phyloP scores from a whole-genome alignment of 2,113 vertebrate species.

The Paracanthobrama guichenoti region DNA sequence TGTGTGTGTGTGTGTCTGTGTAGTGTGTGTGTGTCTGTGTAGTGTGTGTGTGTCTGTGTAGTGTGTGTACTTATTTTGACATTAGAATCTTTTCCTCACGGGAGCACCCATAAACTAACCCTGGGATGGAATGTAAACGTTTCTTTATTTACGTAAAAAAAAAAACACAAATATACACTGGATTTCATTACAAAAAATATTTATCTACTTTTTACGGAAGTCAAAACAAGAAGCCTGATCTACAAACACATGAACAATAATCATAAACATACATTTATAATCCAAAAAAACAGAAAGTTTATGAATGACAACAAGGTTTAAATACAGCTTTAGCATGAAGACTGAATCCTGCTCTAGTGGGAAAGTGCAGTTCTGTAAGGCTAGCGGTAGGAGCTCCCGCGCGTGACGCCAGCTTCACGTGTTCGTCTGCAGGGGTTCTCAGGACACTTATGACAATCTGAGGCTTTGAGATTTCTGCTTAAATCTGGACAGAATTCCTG shows the following conservation, averaged over 20 bases:
- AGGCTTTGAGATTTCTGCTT: not conserved
- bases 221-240: not conserved
- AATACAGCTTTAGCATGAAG: not conserved
- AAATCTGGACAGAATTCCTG: not conserved
- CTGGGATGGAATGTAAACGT: not conserved
- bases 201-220: not conserved
- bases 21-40: too few relatives aligned
- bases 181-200: conserved; percentile 22
- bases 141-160: not conserved
- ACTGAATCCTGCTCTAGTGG: not conserved
- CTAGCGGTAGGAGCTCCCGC: too few relatives aligned
- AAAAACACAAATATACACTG: not conserved
- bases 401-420: too few relatives aligned
- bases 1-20: too few relatives aligned
- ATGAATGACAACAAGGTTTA: not conserved
- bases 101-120: too few relatives aligned
- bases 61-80: too few relatives aligned
- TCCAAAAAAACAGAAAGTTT: not conserved
- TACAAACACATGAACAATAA: not conserved
- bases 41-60: too few relatives aligned
- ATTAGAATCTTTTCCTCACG: too few relatives aligned
- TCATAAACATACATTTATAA: not conserved
- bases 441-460: not conserved
- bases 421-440: not conserved
- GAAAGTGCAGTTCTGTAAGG: not conserved